Conservation (phyloP, 2,888 invertebrate species). For the Frankliniella fusca region DNA sequence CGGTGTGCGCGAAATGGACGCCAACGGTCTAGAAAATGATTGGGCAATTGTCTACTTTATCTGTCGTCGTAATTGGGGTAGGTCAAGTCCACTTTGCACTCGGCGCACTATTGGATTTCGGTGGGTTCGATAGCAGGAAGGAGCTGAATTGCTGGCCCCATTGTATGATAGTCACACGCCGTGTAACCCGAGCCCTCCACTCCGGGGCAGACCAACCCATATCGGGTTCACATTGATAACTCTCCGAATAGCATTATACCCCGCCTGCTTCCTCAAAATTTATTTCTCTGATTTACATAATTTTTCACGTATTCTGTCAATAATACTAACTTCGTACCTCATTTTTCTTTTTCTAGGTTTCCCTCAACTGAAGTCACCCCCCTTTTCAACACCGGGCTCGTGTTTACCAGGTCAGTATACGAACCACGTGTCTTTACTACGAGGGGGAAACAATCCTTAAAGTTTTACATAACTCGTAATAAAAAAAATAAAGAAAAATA, state of each 20-base stretch:
- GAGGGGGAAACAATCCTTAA: no score
- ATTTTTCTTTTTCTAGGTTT: conserved; percentile 38
- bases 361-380: conserved; percentile 40
- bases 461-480: no score
- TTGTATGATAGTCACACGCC: neutral
- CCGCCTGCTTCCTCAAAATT: neutral
- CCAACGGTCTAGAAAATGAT: no score
- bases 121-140: neutral
- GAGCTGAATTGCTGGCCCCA: neutral
- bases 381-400: conserved; percentile 38
- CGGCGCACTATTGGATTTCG: neutral
- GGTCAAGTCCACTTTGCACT: neutral
- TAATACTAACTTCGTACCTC: neutral
- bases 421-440: no score
- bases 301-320: neutral
- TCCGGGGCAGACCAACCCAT: neutral
- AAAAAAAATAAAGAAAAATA: no score
- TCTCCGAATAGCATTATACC: neutral
- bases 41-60: no score
- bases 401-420: conserved; percentile 41
- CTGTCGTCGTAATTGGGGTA: neutral
- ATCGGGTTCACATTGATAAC: neutral
- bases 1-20: no score
- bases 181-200: neutral
- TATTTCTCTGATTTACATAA: neutral